A percentile compares a stretch with the other conserved stretches of the same genome.
phyloP scores from a whole-genome alignment of 2,888 invertebrate genomes.

The Leptopilina syphax region DNA sequence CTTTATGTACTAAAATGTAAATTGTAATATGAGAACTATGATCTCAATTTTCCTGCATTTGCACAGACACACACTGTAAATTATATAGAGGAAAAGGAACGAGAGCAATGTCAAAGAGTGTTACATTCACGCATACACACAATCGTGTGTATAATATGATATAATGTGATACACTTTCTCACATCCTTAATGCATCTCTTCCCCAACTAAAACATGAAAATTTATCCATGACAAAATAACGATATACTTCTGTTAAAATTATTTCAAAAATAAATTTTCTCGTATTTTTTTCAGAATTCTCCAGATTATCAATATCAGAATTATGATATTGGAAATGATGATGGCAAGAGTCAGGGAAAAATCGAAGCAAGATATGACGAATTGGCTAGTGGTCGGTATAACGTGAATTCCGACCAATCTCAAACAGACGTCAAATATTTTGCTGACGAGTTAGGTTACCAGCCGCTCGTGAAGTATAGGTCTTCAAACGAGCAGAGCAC shows the following conservation, averaged over 20 bases:
- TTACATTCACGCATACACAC: not conserved
- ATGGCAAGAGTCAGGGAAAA: conserved; percentile 62
- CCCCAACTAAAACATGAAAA: not conserved
- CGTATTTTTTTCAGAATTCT: conserved; percentile 57
- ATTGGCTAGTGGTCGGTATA: conserved; percentile 64
- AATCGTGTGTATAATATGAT: not conserved
- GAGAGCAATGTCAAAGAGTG: conserved; percentile 1
- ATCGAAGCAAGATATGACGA: conserved; percentile 62
- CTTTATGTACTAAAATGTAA: not conserved
- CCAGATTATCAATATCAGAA: conserved; percentile 56
- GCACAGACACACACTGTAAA: not conserved
- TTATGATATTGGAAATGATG: conserved; percentile 62
- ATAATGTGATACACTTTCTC: not conserved
- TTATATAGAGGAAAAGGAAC: not conserved
- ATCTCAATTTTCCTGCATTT: conserved; percentile 7
- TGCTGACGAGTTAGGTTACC: conserved; percentile 82
- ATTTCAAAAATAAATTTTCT: too few species aligned
- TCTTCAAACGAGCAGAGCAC: conserved; percentile 78
- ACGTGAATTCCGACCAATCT: conserved; percentile 63
- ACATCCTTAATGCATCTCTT: conserved; percentile 15
- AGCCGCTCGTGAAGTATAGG: conserved; percentile 81
- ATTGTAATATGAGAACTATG: conserved; percentile 13
- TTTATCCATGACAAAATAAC: not conserved
- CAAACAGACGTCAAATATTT: conserved; percentile 79
- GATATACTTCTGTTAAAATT: too few species aligned